A percentile compares a stretch with the other conserved stretches of the same genome.
Conservation (phyloP, 1,140 invertebrate species). For the Orchestia grillus region DNA sequence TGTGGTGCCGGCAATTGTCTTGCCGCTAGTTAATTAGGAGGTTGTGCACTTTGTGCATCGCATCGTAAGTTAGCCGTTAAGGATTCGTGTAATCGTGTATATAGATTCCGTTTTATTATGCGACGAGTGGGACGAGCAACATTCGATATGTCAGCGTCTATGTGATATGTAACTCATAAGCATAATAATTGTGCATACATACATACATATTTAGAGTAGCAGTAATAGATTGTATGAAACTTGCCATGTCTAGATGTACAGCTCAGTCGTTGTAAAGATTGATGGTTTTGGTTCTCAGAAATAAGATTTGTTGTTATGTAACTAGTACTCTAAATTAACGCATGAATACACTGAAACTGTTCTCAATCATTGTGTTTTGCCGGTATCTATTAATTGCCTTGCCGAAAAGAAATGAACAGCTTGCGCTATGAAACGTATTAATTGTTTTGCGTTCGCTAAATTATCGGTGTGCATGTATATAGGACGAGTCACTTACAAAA, state of each 20-base stretch:
- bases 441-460: not conserved
- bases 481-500: not conserved
- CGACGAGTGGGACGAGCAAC: not conserved
- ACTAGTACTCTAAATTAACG: not conserved
- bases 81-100: conserved; percentile 8
- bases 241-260: conserved; percentile 30
- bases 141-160: not conserved
- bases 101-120: conserved; percentile 1
- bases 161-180: conserved; percentile 41
- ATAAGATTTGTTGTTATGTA: not conserved
- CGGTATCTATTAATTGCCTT: not conserved
- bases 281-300: not conserved
- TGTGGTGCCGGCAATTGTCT: too few species aligned
- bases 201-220: not conserved
- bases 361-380: not conserved
- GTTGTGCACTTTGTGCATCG: not conserved
- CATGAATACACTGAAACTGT: not conserved
- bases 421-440: not conserved
- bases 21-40: too few species aligned
- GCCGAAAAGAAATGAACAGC: not conserved
- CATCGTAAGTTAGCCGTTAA: not conserved
- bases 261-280: not conserved
- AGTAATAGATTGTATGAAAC: not conserved
- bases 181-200: conserved; percentile 13
- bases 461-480: not conserved